Conservation (phyloP, 92 coral and sea anemone genomes). For the Porites divaricata region DNA sequence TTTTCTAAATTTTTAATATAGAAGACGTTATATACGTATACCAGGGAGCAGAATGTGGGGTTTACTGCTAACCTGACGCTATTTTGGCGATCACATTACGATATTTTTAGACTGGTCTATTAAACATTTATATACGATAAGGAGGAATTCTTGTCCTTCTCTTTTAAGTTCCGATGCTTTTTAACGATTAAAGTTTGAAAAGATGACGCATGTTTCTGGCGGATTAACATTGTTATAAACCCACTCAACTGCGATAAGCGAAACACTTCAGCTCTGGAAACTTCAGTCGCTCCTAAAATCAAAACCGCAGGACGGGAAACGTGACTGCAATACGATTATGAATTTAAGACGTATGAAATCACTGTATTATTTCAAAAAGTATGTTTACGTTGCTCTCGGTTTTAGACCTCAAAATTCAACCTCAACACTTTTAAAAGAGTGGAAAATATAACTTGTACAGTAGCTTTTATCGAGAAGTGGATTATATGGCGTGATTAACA, state of each 20-base stretch:
- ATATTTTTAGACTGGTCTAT: slow-evolving; percentile 14
- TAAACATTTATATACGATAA: slow-evolving; percentile 12
- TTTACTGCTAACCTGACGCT: slow-evolving; percentile 3
- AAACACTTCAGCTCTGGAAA: background rate
- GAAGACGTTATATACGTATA: background rate
- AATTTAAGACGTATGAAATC: background rate
- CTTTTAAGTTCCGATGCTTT: slow-evolving; percentile 13
- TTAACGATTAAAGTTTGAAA: slow-evolving; percentile 1
- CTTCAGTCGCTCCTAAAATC: background rate
- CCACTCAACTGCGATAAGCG: background rate
- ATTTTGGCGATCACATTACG: slow-evolving; percentile 5
- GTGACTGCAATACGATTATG: background rate
- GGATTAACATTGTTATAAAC: background rate
- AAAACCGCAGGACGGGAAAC: background rate
- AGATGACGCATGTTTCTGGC: background rate
- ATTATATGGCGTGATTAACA: too few relatives aligned
- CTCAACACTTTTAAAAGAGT: too few relatives aligned
- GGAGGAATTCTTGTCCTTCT: background rate
- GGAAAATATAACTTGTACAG: too few relatives aligned
- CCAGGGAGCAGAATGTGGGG: background rate
- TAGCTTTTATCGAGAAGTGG: too few relatives aligned
- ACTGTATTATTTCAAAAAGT: background rate
- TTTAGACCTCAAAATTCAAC: too few relatives aligned
- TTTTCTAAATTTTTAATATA: background rate
- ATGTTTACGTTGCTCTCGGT: too few relatives aligned